These are phyloP conservation scores for Corythoichthys haematopterus DNA, from an alignment of 2,113 vertebrate genomes.

Conservation along the genomic window DNA sequence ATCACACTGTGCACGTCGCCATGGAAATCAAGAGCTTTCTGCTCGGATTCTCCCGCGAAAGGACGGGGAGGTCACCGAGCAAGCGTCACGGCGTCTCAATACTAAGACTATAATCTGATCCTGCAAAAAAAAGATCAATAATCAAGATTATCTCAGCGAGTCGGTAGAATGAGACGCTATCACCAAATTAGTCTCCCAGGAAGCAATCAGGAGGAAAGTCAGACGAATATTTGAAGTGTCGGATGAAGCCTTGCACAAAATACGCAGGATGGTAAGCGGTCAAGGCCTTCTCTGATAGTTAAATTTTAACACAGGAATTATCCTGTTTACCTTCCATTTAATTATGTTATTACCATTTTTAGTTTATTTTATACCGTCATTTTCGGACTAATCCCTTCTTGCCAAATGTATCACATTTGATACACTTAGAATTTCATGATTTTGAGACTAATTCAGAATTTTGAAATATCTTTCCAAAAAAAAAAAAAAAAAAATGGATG, in stretches of 20 bases:
- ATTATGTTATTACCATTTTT: too few relatives aligned
- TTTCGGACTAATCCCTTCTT: too few relatives aligned
- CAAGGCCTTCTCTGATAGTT: too few relatives aligned
- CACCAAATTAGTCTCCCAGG: neutral
- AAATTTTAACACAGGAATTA: too few relatives aligned
- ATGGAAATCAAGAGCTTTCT: constrained; percentile 52
- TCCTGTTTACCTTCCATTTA: too few relatives aligned
- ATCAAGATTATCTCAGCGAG: neutral
- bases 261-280: too few relatives aligned
- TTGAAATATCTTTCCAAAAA: too few relatives aligned
- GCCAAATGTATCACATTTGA: too few relatives aligned
- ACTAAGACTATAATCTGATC: constrained; percentile 2
- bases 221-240: neutral
- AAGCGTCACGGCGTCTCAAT: neutral
- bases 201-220: constrained; percentile 1
- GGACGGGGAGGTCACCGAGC: neutral
- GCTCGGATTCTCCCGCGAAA: neutral
- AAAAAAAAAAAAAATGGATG: too few relatives aligned
- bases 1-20: constrained; percentile 42
- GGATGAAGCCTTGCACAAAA: neutral
- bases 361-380: too few relatives aligned
- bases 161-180: neutral
- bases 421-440: too few relatives aligned
- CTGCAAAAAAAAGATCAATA: constrained; percentile 1
- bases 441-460: too few relatives aligned